These are phyloP conservation scores for Anorthoa munda DNA, from an alignment of 2,888 invertebrate species.

Conservation along the genomic window DNA sequence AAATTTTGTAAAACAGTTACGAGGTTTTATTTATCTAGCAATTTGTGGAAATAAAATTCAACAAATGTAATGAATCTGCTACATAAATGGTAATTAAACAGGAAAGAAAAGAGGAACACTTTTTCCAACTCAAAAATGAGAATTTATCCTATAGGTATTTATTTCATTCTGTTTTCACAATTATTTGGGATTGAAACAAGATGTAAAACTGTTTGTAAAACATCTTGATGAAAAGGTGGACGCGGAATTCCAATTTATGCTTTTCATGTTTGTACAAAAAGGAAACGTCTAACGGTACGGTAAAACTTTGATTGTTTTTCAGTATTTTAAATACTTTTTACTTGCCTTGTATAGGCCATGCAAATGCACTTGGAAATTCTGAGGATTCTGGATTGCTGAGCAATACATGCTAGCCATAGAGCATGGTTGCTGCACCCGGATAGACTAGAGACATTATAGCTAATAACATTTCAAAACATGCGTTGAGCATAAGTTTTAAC, in stretches of 20 bases:
- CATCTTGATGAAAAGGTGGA: neutral
- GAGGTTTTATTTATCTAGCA: neutral
- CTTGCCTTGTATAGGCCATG: neutral
- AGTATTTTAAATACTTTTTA: slow-evolving; percentile 14
- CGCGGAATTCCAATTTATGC: neutral
- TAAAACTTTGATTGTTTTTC: neutral
- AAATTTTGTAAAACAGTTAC: neutral
- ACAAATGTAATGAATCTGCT: neutral
- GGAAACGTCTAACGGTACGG: neutral
- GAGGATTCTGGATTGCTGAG: too few relatives aligned
- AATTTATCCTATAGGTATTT: neutral
- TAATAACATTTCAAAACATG: too few relatives aligned
- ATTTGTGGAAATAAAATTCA: neutral
- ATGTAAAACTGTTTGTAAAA: neutral
- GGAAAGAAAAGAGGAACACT: neutral
- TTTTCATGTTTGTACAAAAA: neutral
- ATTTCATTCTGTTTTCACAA: neutral
- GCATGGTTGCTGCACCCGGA: too few relatives aligned
- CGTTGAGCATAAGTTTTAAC: too few relatives aligned
- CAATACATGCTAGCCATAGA: too few relatives aligned
- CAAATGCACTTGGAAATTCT: neutral
- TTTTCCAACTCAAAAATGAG: neutral
- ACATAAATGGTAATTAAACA: neutral
- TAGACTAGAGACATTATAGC: too few relatives aligned
- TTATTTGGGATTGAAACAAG: neutral